A percentile compares a stretch with the other conserved stretches of the same genome.
These are phyloP conservation scores for Embidobia sp. DNA, from an alignment of 2,888 invertebrate species.

Conservation along the genomic window DNA sequence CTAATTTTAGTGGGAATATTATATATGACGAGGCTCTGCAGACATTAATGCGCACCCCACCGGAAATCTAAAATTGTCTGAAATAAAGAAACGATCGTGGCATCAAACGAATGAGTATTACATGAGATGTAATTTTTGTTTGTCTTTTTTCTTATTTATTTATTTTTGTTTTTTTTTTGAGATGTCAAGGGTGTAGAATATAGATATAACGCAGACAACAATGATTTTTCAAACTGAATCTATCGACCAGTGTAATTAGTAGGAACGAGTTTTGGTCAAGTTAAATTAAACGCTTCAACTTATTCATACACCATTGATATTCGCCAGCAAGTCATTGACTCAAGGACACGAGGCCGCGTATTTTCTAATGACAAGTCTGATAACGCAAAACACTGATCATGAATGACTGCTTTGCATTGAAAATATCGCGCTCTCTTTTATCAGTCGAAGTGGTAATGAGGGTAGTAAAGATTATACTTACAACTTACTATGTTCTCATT, in stretches of 20 bases:
- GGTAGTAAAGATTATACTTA: conserved; percentile 58
- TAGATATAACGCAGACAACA: conserved; percentile 12
- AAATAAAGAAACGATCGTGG: conserved; percentile 80
- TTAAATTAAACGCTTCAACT: conserved; percentile 34
- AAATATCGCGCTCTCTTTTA: conserved; percentile 31
- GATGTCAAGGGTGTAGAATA: conserved; percentile 61
- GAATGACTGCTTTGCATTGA: conserved; percentile 5
- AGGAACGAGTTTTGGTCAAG: too few species aligned
- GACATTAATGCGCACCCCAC: conserved; percentile 79
- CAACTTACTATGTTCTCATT: conserved; percentile 62
- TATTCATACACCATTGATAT: conserved; percentile 79
- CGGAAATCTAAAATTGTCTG: conserved; percentile 81
- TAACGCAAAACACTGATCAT: background rate
- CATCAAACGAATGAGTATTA: conserved; percentile 71
- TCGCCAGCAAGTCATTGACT: conserved; percentile 34
- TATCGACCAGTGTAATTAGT: too few species aligned
- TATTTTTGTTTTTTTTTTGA: conserved; percentile 16
- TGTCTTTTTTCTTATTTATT: too few species aligned
- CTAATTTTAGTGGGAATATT: conserved; percentile 62
- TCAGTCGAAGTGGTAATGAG: background rate
- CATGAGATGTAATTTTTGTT: too few species aligned
- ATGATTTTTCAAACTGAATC: background rate
- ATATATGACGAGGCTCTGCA: conserved; percentile 76
- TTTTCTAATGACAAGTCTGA: conserved; percentile 17
- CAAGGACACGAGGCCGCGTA: conserved; percentile 16